Conservation (phyloP, 1,140 invertebrate species). For the Drosophila micromelanica region DNA sequence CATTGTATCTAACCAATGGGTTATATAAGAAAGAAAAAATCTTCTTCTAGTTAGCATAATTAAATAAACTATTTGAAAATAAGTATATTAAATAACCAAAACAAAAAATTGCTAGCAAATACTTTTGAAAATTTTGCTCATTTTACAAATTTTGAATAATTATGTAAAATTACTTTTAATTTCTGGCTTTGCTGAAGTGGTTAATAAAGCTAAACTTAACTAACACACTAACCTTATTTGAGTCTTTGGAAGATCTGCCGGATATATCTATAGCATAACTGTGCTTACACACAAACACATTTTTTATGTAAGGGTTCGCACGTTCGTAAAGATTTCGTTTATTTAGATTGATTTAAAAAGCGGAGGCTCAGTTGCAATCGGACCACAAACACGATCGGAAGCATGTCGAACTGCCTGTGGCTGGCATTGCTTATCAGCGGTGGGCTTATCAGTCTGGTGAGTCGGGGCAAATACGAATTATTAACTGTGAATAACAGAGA, state of each 20-base stretch:
- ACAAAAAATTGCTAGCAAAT: not conserved
- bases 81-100: not conserved
- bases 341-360: no score
- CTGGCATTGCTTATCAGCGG: not conserved
- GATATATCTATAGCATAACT: no score
- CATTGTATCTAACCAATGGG: conserved; percentile 1
- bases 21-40: conserved; percentile 3
- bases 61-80: conserved; percentile 17
- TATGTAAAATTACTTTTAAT: conserved; percentile 42
- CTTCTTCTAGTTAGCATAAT: conserved; percentile 54
- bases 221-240: conserved; percentile 9
- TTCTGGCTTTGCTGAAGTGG: conserved; percentile 57
- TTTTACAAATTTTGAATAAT: conserved; percentile 45
- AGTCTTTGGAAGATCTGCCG: not conserved
- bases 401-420: conserved; percentile 13
- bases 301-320: no score
- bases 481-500: not conserved
- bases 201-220: conserved; percentile 69
- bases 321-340: no score
- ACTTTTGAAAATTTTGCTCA: conserved; percentile 50
- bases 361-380: not conserved
- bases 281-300: no score
- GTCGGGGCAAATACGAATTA: not conserved
- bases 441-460: conserved; percentile 22
- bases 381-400: conserved; percentile 1